Percentiles rank a stretch among this genome's conserved stretches.
These are phyloP conservation scores for Cantharis rufa DNA, from an alignment of 2,888 invertebrate genomes.

Conservation along the genomic window DNA sequence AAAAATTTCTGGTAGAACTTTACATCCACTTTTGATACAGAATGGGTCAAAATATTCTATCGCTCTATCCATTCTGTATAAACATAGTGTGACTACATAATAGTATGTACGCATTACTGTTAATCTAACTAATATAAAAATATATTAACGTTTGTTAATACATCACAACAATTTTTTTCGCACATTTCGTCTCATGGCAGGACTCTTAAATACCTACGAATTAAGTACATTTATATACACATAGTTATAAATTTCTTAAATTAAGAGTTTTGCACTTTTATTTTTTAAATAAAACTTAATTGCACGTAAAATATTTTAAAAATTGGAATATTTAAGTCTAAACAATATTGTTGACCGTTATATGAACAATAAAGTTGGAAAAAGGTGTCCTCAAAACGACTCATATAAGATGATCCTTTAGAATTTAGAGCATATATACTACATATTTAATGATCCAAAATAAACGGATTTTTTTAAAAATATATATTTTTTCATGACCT, in stretches of 20 bases:
- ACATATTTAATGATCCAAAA: not conserved
- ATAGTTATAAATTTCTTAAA: not conserved
- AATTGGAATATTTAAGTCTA: not conserved
- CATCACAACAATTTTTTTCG: slow-evolving; percentile 31
- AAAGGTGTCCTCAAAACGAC: not conserved
- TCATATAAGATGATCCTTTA: not conserved
- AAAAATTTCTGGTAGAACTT: not conserved
- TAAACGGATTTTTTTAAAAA: not conserved
- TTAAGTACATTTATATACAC: not conserved
- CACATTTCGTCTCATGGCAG: slow-evolving; percentile 29
- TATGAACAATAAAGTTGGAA: not conserved
- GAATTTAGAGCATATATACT: not conserved
- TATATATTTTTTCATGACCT: not conserved
- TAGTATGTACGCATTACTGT: not conserved
- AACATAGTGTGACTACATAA: not conserved
- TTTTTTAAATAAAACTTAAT: not conserved
- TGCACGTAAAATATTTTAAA: not conserved
- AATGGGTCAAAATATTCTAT: not conserved
- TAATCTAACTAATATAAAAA: slow-evolving; percentile 36
- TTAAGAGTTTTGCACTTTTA: not conserved
- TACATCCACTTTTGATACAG: not conserved
- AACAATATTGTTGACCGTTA: not conserved
- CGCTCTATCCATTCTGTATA: not conserved
- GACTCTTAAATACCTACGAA: slow-evolving; percentile 10
- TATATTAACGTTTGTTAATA: slow-evolving; percentile 35